Evolutionary conservation across 2,797 vertebrate genomes (phyloP), one percentile per base, ranked within the genome.

Genomic region (Fistularia tabacaria): DNA sequence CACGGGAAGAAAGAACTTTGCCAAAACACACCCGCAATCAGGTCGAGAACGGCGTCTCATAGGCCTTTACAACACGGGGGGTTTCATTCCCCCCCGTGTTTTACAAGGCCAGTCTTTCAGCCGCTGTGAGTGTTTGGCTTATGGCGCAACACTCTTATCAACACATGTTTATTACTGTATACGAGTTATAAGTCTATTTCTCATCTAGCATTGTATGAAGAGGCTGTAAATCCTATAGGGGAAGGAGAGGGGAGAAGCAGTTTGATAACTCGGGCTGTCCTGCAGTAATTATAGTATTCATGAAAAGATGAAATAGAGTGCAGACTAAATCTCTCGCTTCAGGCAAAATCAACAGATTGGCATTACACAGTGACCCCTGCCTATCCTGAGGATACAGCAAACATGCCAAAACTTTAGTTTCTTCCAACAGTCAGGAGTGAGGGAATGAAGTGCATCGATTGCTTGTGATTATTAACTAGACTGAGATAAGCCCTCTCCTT

Each of bases 401-500:
- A 90, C 90, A 90, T 80, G 88, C 83, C 85, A 85, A 94, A 95
- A 92, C 89, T 93, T 90, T 69, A 82, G 80, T 80, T 41, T 88
- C 54, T 76, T 84, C 12, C 71, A 83, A 73, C 87, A 81, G 81
- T 83, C 84, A 79, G 83, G 91, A 94, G 93, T 94, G 89, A 92
- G 94, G 94, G 95, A 98, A 98, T 94, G 95, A 94, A 95, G 93
- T 92, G 91, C 93, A 96, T 97, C 90, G 90, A 98, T 97, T 94
- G 93, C 92, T 93, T 88, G 91, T 90, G 85, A 99, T 99, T 98
- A 98, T 98, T 96, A 98, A 94, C 93, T 94, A 92, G 93, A 94
- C 94, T 95, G 93, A 94, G 93, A 97, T 96, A 96, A 97, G 94
- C 92, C 95, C 93, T 93, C 94, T 98, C 93, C 94, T 98, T 97